Percentiles rank a stretch among this genome's conserved stretches.
These are phyloP conservation scores for Megaceryle alcyon DNA, from an alignment of 2,797 vertebrate genomes.

Conservation along the genomic window DNA sequence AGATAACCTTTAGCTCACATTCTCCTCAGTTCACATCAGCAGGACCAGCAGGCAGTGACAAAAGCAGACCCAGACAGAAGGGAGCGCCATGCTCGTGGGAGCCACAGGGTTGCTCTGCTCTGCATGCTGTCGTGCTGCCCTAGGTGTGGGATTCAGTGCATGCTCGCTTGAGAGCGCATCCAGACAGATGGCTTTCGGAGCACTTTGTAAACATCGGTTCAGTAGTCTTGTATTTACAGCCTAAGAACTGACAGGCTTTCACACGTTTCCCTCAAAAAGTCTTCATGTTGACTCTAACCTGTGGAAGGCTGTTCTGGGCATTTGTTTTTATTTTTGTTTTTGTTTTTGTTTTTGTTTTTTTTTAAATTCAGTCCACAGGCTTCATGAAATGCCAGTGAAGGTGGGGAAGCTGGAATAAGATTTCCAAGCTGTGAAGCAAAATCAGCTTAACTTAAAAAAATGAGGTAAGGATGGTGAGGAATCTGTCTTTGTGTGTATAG, in stretches of 20 bases:
- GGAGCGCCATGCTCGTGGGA: not conserved
- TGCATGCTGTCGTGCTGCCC: not conserved
- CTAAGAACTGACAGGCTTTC: constrained; percentile 17
- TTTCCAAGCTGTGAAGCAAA: not conserved
- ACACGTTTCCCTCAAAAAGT: not conserved
- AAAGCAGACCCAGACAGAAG: not conserved
- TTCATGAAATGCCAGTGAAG: not conserved
- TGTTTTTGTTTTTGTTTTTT: not conserved
- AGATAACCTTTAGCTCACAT: not conserved
- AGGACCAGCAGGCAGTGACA: not conserved
- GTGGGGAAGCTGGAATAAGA: not conserved
- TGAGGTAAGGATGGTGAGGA: not conserved
- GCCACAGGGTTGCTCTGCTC: not conserved
- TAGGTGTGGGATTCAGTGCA: not conserved
- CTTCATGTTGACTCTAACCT: not conserved
- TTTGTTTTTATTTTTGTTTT: not conserved
- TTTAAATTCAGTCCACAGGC: not conserved
- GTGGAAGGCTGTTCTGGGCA: not conserved
- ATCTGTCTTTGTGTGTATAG: not conserved
- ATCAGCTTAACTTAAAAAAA: not conserved
- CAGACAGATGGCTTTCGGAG: not conserved
- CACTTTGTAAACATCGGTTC: not conserved
- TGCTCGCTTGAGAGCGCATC: not conserved
- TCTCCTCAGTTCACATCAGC: not conserved
- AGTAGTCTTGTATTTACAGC: not conserved